Evolutionary conservation across 2,113 vertebrate genomes (phyloP).

Genomic region (Trogon surrucura): DNA sequence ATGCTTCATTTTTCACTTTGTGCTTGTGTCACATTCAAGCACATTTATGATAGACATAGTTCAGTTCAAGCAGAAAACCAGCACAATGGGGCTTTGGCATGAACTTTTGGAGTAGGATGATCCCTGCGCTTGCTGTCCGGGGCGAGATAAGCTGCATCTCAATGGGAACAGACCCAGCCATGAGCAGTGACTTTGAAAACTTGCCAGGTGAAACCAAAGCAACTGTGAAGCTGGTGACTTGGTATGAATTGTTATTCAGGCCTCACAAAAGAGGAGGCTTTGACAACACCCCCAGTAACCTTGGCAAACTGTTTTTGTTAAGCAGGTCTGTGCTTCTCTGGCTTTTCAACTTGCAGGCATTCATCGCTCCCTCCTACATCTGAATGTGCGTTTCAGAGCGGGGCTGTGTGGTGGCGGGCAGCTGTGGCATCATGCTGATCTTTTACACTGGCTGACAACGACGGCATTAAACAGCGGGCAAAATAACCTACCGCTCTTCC

Average conservation of each 20-base stretch:
- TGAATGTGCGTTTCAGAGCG: slow-evolving; percentile 16
- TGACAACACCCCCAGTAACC: slow-evolving; percentile 59
- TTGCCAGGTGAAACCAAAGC: slow-evolving; percentile 61
- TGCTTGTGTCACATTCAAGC: not conserved
- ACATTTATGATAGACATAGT: not conserved
- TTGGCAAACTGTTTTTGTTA: slow-evolving; percentile 67
- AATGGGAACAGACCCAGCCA: slow-evolving; percentile 15
- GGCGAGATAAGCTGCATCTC: slow-evolving; percentile 47
- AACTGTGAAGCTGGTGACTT: slow-evolving; percentile 26
- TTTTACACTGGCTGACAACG: not conserved
- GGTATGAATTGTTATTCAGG: slow-evolving; percentile 54
- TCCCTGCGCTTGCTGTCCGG: slow-evolving; percentile 9
- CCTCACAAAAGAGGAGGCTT: slow-evolving; percentile 56
- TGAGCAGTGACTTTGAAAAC: slow-evolving; percentile 55
- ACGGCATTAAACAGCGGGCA: not conserved
- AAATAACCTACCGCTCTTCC: not conserved
- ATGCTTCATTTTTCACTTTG: not conserved
- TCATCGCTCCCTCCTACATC: slow-evolving; percentile 56
- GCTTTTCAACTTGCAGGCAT: slow-evolving; percentile 57
- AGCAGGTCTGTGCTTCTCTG: slow-evolving; percentile 52
- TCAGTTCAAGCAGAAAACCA: not conserved
- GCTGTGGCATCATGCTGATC: slow-evolving; percentile 51
- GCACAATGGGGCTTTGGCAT: slow-evolving; percentile 30
- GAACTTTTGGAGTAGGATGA: slow-evolving; percentile 1
- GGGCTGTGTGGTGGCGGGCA: slow-evolving; percentile 36